Evolutionary conservation across 2,888 invertebrate genomes (phyloP).

Genomic region (Ichneumon xanthorius): DNA sequence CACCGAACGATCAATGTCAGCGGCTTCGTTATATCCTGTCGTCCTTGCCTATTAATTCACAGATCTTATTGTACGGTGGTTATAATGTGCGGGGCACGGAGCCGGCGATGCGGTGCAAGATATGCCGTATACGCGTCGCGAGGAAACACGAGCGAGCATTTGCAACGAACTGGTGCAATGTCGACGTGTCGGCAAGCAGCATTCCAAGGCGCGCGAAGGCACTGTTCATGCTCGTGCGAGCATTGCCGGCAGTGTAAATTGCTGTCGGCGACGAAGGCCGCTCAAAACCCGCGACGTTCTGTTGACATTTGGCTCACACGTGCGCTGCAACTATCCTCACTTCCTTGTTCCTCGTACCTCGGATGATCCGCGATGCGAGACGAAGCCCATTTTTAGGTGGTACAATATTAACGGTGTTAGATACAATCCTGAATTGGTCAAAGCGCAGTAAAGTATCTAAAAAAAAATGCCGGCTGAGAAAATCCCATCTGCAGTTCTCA

Average conservation of each 20-base stretch:
- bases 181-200: slow-evolving; percentile 33
- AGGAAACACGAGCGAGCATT: slow-evolving; percentile 20
- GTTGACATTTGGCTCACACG: background rate
- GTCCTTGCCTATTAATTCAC: slow-evolving; percentile 39
- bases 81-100: slow-evolving; percentile 13
- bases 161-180: slow-evolving; percentile 50
- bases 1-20: slow-evolving; percentile 26
- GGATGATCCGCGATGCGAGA: background rate
- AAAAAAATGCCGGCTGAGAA: too few species aligned
- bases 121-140: background rate
- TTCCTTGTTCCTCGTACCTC: background rate
- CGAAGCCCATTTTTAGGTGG: background rate
- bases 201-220: slow-evolving; percentile 49
- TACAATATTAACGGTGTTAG: background rate
- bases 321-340: background rate
- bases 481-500: too few species aligned
- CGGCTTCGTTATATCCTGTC: slow-evolving; percentile 27
- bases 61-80: background rate
- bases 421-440: background rate
- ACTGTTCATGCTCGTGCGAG: slow-evolving; percentile 8
- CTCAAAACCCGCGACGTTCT: slow-evolving; percentile 6
- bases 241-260: slow-evolving; percentile 2
- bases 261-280: slow-evolving; percentile 6
- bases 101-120: background rate
- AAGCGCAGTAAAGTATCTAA: too few species aligned